Evolutionary conservation across 1,140 invertebrate genomes (phyloP), one percentile per base, ranked within the genome.

Genomic region (Marisa cornuarietis): DNA sequence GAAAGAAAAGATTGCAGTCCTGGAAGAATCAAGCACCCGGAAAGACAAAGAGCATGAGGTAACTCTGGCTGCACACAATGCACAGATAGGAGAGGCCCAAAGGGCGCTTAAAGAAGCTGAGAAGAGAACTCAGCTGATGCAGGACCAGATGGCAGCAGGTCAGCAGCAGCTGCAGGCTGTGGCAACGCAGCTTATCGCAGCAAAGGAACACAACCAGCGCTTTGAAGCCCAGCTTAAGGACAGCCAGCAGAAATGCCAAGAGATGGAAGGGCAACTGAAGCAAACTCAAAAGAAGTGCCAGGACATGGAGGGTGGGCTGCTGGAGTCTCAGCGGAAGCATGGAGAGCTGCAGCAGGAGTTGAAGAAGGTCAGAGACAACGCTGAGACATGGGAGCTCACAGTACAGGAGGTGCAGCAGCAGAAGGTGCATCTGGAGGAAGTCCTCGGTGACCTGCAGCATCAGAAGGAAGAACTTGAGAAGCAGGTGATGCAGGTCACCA

Each of bases 1-100:
- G 61, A 68, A 80, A 49, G 79, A 80, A 52, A 74, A 85, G 54
- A 75, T 79, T 54, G 62, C 65, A 2, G 61, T 76, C 26, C 62
- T 80, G 49, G 74, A 82, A 54, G 71, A 80, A 42, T 71, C 51
- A 5, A 58, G 63, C 31, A 71, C 58, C n/a, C 66, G 49, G 61
- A 68, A 58, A 16, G 14, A 24, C 26, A 52, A 63, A 63, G 58
- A 79, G 71, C 54, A 31, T 31, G 61, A 71, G 22, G 71, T 42
- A 31, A 62, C 61, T 22, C 31, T 63, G 42, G 58, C 68, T 71
- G 68, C 22, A 71, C 68, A 10, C 22, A 31, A 16, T 72, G 26
- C 22, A 11, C 11, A 42, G 54, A 11, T 58, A 18, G 61, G 62
- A 22, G 26, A 63, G 26, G 14, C 26, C 6, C 61, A 65, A 58